A percentile compares a stretch with the other conserved stretches of the same genome.
phyloP scores from a whole-genome alignment of 2,797 vertebrate species.

The Gymnothorax reevesii region DNA sequence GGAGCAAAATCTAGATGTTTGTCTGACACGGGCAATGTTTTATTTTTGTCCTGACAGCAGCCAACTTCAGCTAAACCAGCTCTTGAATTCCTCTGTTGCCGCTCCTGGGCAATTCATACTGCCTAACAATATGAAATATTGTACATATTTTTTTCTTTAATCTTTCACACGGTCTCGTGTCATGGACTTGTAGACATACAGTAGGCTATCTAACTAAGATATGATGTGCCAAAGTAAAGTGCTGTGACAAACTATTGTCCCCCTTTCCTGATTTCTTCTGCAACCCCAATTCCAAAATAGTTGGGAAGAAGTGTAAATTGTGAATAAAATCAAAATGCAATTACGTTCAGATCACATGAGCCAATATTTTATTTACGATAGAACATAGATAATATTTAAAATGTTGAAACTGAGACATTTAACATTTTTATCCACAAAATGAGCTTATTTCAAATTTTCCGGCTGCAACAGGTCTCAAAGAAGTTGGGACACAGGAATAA shows the following conservation, averaged over 20 bases:
- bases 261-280: too few species aligned
- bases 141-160: conserved; percentile 13
- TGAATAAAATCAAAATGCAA: too few species aligned
- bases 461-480: too few species aligned
- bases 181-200: background rate
- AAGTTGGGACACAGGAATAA: too few species aligned
- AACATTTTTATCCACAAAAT: too few species aligned
- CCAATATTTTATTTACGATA: too few species aligned
- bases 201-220: background rate
- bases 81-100: conserved; percentile 1
- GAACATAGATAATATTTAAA: too few species aligned
- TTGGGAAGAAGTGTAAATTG: too few species aligned
- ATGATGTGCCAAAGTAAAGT: background rate
- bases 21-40: conserved; percentile 11
- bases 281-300: too few species aligned
- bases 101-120: conserved; percentile 17
- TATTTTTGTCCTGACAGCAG: conserved; percentile 2
- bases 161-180: conserved; percentile 7
- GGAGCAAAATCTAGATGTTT: conserved; percentile 41
- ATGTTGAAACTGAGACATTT: too few species aligned
- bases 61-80: conserved; percentile 11
- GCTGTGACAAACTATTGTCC: background rate
- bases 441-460: too few species aligned
- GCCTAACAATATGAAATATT: conserved; percentile 9
- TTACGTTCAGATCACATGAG: too few species aligned